Evolutionary conservation across 2,797 vertebrate species (phyloP), one percentile per base, ranked within the genome.

Genomic region (Lutjanus campechanus): DNA sequence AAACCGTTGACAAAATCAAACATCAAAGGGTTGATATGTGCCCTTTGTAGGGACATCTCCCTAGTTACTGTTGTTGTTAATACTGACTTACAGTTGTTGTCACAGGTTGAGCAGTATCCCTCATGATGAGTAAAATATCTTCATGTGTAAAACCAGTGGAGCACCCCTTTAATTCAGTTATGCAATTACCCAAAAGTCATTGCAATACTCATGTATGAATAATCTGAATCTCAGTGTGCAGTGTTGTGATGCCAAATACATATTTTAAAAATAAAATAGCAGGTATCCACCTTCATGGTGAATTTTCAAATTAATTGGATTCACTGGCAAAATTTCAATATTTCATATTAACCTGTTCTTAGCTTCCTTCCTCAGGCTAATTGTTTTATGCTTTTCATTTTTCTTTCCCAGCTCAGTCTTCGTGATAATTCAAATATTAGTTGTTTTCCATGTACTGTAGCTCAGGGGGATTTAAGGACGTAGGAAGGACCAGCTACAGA

Each of bases 241-340:
- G 62, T 59, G 63, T n/a, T 59, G 8, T 61, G 44, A 73, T 59
- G 17, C 56, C 29, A 58, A 83, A 69, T n/a, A 60, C 13, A 64
- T 51, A 22, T 9, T 62, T 61, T 44, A n/a, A 70, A 60, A 19
- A 77, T 47, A 7, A 58, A 73, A 62, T 67, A 17, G 5, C 7
- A 77, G 50, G 25, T 19, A 11, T 9, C 22, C n/a, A 50, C 10
- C 51, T 81, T 60, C 69, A 73, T 51, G 62, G 60, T 70, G 46
- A 59, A 64, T 74, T 66, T 58, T 67, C 16, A 61, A n/a, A 60
- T 59, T 46, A 78, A 72, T n/a, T 86, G 55, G 19, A 4, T 68
- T 79, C 54, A 47, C 49, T 49, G 44, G 9, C 19, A 70, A 59
- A 70, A 69, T 71, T 62, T 79, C 10, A 76, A 7, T 73, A 46